phyloP scores from a whole-genome alignment of 2,797 vertebrate genomes.

The Gallirallus australis region DNA sequence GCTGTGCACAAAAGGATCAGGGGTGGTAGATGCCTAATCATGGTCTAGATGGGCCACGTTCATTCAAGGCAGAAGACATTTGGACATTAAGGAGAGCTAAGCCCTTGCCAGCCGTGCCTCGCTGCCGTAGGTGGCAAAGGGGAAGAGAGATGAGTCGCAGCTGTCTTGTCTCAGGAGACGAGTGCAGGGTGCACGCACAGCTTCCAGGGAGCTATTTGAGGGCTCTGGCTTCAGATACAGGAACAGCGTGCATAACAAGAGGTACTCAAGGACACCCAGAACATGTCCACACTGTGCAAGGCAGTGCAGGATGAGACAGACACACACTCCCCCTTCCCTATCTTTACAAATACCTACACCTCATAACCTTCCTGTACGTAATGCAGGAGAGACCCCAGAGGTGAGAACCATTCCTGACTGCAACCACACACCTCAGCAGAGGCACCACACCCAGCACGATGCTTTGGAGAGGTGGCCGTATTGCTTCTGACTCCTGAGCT shows the following conservation, averaged over 20 bases:
- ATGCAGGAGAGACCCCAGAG: not conserved
- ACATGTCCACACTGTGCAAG: not conserved
- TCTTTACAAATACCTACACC: not conserved
- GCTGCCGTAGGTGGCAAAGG: not conserved
- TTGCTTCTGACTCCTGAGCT: not conserved
- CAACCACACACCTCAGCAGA: fast-evolving
- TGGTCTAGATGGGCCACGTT: not conserved
- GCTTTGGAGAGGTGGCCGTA: fast-evolving
- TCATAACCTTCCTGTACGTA: not conserved
- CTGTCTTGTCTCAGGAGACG: conserved; percentile 8
- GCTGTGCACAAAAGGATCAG: not conserved
- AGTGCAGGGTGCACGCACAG: not conserved
- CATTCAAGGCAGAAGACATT: conserved; percentile 20
- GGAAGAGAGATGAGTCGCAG: conserved; percentile 22
- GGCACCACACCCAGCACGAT: not conserved
- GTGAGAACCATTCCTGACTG: fast-evolving
- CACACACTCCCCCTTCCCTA: no score
- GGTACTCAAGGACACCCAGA: not conserved
- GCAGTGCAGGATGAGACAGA: not conserved
- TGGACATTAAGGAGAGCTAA: conserved; percentile 30
- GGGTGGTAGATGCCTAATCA: not conserved
- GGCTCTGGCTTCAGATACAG: not conserved
- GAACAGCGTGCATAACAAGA: fast-evolving
- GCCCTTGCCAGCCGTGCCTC: not conserved
- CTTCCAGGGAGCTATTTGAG: not conserved